Percentiles rank a stretch among this genome's conserved stretches.
These are phyloP conservation scores for Periplaneta americana DNA, from an alignment of 1,140 invertebrate species.

Conservation along the genomic window DNA sequence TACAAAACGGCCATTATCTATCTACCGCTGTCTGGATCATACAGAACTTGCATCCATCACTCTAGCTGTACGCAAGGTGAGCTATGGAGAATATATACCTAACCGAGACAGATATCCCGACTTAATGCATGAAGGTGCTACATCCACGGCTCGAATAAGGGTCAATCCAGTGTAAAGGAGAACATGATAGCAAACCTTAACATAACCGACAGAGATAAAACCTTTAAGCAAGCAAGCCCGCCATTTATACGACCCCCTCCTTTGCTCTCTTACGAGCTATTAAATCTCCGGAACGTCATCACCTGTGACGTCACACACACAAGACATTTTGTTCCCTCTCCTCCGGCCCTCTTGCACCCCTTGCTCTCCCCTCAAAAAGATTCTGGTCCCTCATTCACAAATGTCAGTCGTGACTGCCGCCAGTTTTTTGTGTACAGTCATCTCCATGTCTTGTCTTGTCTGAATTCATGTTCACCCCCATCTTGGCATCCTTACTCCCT, in stretches of 20 bases:
- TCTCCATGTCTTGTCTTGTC: background rate
- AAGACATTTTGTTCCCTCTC: background rate
- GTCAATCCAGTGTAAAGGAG: background rate
- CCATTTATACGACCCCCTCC: background rate
- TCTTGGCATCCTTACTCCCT: background rate
- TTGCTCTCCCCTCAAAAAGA: background rate
- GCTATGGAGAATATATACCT: background rate
- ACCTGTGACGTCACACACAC: background rate
- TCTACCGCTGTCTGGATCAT: background rate
- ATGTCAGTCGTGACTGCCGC: background rate
- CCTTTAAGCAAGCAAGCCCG: background rate
- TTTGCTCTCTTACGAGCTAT: background rate
- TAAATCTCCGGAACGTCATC: background rate
- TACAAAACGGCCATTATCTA: background rate
- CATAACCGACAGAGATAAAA: background rate
- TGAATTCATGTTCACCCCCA: background rate
- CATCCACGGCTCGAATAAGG: background rate
- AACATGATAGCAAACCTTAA: background rate
- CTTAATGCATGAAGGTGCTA: background rate
- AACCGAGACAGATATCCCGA: background rate
- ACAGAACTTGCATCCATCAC: background rate
- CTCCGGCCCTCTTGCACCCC: background rate
- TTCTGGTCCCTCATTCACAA: background rate
- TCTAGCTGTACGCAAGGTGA: background rate
- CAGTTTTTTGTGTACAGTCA: background rate